Percentiles rank a stretch among this genome's conserved stretches.
phyloP scores from a whole-genome alignment of 2,888 invertebrate genomes.

The Acanthosepion pharaonis region DNA sequence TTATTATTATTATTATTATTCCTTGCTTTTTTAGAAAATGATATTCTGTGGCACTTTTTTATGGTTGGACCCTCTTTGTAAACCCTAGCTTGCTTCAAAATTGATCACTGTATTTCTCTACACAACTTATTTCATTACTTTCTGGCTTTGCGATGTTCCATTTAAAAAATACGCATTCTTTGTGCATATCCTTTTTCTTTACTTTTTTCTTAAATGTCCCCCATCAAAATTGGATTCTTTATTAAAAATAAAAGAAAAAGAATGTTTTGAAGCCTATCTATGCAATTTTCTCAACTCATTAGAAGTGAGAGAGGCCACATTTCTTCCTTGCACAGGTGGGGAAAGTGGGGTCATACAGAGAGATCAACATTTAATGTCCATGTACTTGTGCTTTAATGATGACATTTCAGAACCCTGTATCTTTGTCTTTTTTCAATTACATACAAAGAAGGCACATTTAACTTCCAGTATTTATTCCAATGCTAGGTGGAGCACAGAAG shows the following conservation, averaged over 20 bases:
- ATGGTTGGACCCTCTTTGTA: background rate
- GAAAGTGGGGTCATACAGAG: background rate
- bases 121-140: background rate
- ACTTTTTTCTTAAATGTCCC: background rate
- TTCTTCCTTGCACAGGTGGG: background rate
- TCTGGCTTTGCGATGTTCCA: background rate
- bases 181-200: background rate
- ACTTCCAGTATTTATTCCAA: no score
- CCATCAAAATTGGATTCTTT: background rate
- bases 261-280: background rate
- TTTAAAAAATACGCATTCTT: conserved; percentile 16
- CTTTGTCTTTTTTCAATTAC: background rate
- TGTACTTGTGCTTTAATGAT: background rate
- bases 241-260: background rate
- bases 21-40: background rate
- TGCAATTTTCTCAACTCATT: background rate
- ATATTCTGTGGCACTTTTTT: conserved; percentile 13
- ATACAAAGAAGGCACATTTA: background rate
- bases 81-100: background rate
- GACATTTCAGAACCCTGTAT: background rate
- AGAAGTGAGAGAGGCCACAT: background rate
- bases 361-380: background rate
- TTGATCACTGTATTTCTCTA: conserved; percentile 33
- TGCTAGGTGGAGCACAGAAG: background rate
- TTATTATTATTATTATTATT: background rate